Base-by-base conservation (phyloP, 2,797 vertebrate species). In the Betta splendens region DNA sequence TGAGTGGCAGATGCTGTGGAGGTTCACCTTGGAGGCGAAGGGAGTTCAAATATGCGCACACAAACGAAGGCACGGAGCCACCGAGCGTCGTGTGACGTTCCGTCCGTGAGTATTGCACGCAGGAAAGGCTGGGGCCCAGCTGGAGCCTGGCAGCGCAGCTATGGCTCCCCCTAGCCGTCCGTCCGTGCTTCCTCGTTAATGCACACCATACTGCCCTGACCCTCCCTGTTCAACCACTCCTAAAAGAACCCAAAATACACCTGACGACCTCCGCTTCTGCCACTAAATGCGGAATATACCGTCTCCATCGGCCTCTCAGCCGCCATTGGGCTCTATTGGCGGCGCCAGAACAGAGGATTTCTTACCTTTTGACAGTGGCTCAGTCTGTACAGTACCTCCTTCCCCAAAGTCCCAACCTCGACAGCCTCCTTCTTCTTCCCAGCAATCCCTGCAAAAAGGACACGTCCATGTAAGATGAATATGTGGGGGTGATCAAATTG, bases 401-500 rank as follows among this genome's bases (percentile, higher is more conserved):
- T 85, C 59, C 77, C 64, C 77, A 87, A 73, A 85, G 80, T 84
- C 83, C 66, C 79, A 84, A 84, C 58, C 83, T 86, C 87, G 86
- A 70, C 74, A 85, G 61, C 83, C 88, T 90, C 84, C 87, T 89
- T 92, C 92, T 93, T 92, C 92, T 93, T 93, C 91, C 92, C 92
- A 93, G 91, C 85, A 93, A 92, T 88, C 92, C 90, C 87, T 92
- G 92, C 92, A 92, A 91, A 85, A 79, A 89, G 83, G 92, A 88
- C 87, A 91, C 89, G 87, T 91, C 92, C 92, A 93, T 92, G 85
- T 92, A 64, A 70, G 88, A 86, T 88, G 76, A 85, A 77, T 79
- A 63, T 87, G 87, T 80, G 90, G 92, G 92, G 92, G 92, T 93
- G 92, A 84, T 53, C 86, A 86, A 44, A 86, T 80, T 87, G 64